Percentiles rank a stretch among this genome's conserved stretches.
phyloP scores from a whole-genome alignment of 2,888 invertebrate genomes.

The Luffia ferchaultella region DNA sequence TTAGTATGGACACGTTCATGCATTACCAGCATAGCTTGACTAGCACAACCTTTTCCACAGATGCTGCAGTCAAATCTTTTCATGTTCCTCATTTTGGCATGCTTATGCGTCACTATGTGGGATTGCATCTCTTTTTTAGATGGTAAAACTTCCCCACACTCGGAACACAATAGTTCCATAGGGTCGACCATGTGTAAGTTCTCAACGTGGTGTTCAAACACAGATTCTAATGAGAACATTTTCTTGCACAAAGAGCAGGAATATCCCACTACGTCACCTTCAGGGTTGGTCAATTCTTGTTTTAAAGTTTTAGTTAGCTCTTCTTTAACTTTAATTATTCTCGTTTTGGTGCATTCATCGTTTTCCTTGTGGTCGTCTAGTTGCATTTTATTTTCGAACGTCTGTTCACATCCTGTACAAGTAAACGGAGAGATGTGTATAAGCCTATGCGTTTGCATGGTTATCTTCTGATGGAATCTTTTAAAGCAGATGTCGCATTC shows the following conservation, averaged over 20 bases:
- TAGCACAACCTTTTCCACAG: constrained; percentile 53
- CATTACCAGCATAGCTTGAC: constrained; percentile 58
- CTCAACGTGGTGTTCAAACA: constrained; percentile 51
- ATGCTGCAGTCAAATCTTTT: constrained; percentile 48
- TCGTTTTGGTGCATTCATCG: constrained; percentile 33
- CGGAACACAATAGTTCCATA: constrained; percentile 35
- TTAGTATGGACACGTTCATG: constrained; percentile 60
- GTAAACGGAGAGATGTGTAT: constrained; percentile 44
- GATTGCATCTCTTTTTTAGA: constrained; percentile 39
- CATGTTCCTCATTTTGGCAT: constrained; percentile 20
- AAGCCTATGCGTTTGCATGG: constrained; percentile 55
- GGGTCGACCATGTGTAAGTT: constrained; percentile 40
- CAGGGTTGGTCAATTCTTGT: constrained; percentile 44
- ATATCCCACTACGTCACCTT: constrained; percentile 46
- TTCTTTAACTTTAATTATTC: constrained; percentile 37
- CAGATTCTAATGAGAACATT: constrained; percentile 52
- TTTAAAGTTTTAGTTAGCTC: constrained; percentile 52
- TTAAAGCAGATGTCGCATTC: constrained; percentile 55
- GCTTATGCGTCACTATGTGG: constrained; percentile 35
- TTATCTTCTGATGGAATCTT: constrained; percentile 54
- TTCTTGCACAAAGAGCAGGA: constrained; percentile 55
- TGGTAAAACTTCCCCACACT: constrained; percentile 44
- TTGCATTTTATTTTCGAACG: constrained; percentile 32
- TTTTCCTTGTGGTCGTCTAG: constrained; percentile 34
- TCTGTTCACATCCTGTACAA: constrained; percentile 41